phyloP scores from a whole-genome alignment of 2,888 invertebrate genomes.

The Unio pictorum region DNA sequence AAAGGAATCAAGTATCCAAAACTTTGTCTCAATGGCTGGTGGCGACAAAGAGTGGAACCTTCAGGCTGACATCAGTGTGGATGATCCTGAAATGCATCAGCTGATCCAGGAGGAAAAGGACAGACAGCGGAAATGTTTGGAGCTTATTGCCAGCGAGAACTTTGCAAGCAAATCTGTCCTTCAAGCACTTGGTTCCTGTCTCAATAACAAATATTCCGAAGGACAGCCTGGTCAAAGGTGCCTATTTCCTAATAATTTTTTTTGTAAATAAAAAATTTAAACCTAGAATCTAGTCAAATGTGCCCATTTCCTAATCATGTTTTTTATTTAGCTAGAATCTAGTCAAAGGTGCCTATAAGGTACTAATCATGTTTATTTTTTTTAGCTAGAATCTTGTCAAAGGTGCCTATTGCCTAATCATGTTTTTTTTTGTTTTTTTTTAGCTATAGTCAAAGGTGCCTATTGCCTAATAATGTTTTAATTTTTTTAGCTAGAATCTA shows the following conservation, averaged over 20 bases:
- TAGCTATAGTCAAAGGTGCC: too few relatives aligned
- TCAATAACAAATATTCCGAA: conserved; percentile 78
- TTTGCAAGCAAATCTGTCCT: conserved; percentile 73
- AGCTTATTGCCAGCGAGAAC: conserved; percentile 93
- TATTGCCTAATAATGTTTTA: too few relatives aligned
- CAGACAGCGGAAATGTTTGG: conserved; percentile 87
- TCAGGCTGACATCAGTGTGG: conserved; percentile 66
- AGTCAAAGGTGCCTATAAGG: too few relatives aligned
- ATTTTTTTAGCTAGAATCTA: too few relatives aligned
- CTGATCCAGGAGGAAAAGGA: conserved; percentile 88
- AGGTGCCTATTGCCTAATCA: too few relatives aligned
- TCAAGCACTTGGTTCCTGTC: conserved; percentile 74
- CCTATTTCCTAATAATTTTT: not conserved
- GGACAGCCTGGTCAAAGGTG: conserved; percentile 75
- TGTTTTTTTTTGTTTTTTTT: too few relatives aligned
- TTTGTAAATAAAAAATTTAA: not conserved
- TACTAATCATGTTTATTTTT: too few relatives aligned
- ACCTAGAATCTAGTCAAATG: not conserved
- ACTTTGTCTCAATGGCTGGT: not conserved
- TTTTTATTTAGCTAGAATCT: too few relatives aligned
- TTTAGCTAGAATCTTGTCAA: too few relatives aligned
- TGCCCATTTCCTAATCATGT: not conserved
- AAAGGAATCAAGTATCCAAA: too few relatives aligned
- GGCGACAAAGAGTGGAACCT: conserved; percentile 43
- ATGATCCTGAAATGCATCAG: conserved; percentile 88